Evolutionary conservation across 1,140 invertebrate genomes (phyloP), one percentile per base, ranked within the genome.

Genomic region (Scaptomyza montana): DNA sequence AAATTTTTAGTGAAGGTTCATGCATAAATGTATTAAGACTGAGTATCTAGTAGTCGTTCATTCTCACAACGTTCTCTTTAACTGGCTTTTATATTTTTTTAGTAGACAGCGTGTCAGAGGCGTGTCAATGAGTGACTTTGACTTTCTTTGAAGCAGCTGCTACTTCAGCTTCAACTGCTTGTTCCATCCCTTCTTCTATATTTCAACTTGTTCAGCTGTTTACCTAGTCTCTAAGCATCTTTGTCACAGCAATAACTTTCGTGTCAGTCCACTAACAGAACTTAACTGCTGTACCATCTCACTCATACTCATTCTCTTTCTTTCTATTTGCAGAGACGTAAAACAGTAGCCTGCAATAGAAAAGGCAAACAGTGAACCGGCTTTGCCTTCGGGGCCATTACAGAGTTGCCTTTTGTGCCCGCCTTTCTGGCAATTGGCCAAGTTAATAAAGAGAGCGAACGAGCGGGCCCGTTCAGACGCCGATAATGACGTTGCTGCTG

Each of bases 181-280:
- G 16, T 16, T 9, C 3, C 25, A 3, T 13, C n/a, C 3, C 28
- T 45, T 33, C 39, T 36, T 1, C 61, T 13, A 12, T 36, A 33
- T 33, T 33, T 33, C 2, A 30, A 43, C 30, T 6, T 13, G 12
- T 16, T 3, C 47, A 25, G 19, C 39, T 47, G 28, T 7, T 61
- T 47, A 41, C 21, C 56, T 28, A 43, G 16, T 49, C 49, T 74
- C 77, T 59, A 70, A 66, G 55, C 54, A 70, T 72, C 62, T 86
- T 79, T 87, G 82, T 89, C 78, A 76, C 68, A 69, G 78, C 82
- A 81, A 86, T 86, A 87, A 87, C 79, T 86, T 86, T 86, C 71
- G 65, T 80, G 84, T 87, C 82, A 78, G 82, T 87, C 75, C 71
- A 82, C 82, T 65, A 87, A 73, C 75, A 86, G 71, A 81, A 72